These are phyloP conservation scores for Coptodon rendalli DNA, from an alignment of 2,113 vertebrate genomes.

Conservation along the genomic window DNA sequence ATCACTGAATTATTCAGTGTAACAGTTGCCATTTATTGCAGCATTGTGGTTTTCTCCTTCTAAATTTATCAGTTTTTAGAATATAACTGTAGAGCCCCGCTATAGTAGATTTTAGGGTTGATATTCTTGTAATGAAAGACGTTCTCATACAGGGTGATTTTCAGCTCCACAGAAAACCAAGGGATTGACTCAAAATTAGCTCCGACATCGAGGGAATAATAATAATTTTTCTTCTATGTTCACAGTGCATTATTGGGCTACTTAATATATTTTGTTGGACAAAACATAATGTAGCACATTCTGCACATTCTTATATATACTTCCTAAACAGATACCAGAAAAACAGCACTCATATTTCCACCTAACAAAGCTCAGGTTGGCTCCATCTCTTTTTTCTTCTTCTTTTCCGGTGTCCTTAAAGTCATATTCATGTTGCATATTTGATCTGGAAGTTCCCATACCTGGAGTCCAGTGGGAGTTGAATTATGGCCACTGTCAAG, in stretches of 20 bases:
- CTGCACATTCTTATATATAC: neutral
- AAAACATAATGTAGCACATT: neutral
- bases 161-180: neutral
- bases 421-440: neutral
- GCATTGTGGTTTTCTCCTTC: neutral
- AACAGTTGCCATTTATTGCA: neutral
- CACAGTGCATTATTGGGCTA: neutral
- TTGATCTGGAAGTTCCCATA: neutral
- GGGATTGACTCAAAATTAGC: neutral
- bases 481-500: neutral
- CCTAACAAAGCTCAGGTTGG: neutral
- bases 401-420: neutral
- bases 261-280: neutral
- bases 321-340: neutral
- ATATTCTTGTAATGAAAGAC: neutral
- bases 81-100: neutral
- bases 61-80: neutral
- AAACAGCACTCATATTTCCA: neutral
- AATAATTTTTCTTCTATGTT: neutral
- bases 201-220: accelerated
- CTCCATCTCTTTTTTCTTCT: neutral
- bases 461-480: neutral
- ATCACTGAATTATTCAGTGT: neutral
- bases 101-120: neutral
- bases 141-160: neutral